These are phyloP conservation scores for Syritta pipiens DNA, from an alignment of 2,888 invertebrate genomes.

Conservation along the genomic window DNA sequence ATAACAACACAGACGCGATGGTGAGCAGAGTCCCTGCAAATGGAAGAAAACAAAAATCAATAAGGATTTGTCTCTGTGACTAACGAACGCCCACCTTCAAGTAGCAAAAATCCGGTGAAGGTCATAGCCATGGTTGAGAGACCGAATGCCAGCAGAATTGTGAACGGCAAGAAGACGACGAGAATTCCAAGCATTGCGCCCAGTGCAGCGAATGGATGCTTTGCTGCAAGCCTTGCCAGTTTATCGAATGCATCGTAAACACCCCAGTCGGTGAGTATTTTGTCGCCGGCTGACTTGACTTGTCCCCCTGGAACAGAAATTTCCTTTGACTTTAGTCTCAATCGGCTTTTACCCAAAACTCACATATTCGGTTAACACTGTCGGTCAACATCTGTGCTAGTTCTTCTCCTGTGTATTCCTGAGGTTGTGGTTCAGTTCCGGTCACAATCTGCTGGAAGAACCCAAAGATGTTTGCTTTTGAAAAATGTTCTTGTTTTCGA, in stretches of 20 bases:
- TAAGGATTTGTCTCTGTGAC: no score
- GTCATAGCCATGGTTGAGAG: conserved; percentile 76
- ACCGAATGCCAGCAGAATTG: conserved; percentile 75
- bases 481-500: no score
- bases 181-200: conserved; percentile 50
- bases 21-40: conserved; percentile 76
- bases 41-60: neutral
- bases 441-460: neutral
- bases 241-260: conserved; percentile 62
- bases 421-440: conserved; percentile 9
- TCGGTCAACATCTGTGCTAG: conserved; percentile 45
- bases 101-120: conserved; percentile 77
- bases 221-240: conserved; percentile 64
- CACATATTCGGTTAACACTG: conserved; percentile 45
- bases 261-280: conserved; percentile 48
- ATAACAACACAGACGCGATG: conserved; percentile 75
- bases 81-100: conserved; percentile 74
- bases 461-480: neutral
- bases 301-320: conserved; percentile 42
- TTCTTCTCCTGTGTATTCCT: conserved; percentile 54
- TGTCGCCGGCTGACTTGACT: conserved; percentile 39
- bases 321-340: neutral
- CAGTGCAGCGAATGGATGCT: conserved; percentile 70
- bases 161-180: conserved; percentile 73
- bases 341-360: neutral